Percentiles rank a stretch among this genome's conserved stretches.
Conservation (phyloP, 2,113 vertebrate genomes). For the Suricata suricatta region DNA sequence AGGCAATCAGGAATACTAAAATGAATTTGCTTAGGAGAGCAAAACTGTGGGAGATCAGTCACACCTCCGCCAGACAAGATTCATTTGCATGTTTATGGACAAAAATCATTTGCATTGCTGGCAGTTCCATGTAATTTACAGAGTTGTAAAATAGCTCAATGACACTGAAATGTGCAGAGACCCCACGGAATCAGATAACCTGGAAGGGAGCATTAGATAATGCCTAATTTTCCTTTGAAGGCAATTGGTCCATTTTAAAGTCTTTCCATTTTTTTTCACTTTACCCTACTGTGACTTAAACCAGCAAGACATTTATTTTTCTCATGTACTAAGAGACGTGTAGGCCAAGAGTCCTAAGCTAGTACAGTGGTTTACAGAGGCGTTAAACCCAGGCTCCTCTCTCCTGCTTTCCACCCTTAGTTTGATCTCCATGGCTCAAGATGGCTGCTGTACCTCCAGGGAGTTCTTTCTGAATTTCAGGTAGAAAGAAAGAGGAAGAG, state of each 20-base stretch:
- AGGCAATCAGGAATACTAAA: constrained; percentile 43
- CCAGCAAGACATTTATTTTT: neutral
- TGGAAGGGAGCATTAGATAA: neutral
- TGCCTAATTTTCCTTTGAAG: neutral
- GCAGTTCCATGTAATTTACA: constrained; percentile 34
- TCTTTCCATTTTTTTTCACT: neutral
- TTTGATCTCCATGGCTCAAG: neutral
- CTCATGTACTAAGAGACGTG: neutral
- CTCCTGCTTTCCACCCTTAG: neutral
- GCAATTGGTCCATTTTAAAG: neutral
- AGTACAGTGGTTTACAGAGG: neutral
- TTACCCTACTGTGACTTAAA: neutral
- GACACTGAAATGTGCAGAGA: neutral
- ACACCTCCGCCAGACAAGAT: constrained; percentile 47
- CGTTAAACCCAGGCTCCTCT: neutral
- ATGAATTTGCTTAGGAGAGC: constrained; percentile 57
- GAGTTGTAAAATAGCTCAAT: constrained; percentile 22
- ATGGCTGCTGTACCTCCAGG: neutral
- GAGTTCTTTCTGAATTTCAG: constrained; percentile 28
- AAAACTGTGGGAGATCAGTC: constrained; percentile 45
- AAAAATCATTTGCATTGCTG: constrained; percentile 53
- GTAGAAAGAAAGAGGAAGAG: neutral
- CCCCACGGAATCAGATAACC: neutral
- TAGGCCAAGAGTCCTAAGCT: neutral
- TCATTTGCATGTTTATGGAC: constrained; percentile 63